Percentiles rank a stretch among this genome's conserved stretches.
Conservation (phyloP, 1,140 invertebrate genomes). For the Bacillus rossius region DNA sequence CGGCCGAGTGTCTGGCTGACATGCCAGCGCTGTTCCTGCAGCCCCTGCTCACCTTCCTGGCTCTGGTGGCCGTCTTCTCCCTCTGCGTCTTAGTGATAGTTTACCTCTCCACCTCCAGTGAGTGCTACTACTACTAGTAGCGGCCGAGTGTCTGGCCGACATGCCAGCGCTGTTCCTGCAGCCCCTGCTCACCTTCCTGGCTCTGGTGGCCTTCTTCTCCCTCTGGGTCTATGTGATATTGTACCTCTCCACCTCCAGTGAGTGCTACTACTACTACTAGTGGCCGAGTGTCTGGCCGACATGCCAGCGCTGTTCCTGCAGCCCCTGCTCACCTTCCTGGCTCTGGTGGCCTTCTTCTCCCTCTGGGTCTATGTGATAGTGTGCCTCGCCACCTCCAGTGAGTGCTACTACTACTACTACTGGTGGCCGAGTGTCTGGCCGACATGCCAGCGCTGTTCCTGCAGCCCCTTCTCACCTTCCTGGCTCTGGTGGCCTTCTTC, state of each 20-base stretch:
- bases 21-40: conserved; percentile 84
- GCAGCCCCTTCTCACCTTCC: conserved; percentile 82
- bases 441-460: conserved; percentile 80
- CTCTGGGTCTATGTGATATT: conserved; percentile 81
- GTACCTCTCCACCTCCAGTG: conserved; percentile 63
- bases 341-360: conserved; percentile 69
- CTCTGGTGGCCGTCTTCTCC: conserved; percentile 69
- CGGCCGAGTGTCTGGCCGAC: no score
- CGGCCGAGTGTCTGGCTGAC: no score
- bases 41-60: conserved; percentile 78
- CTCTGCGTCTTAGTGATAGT: conserved; percentile 81
- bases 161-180: conserved; percentile 84
- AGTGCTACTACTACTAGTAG: no score
- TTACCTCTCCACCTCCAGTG: conserved; percentile 63
- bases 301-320: conserved; percentile 84
- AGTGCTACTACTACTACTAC: no score
- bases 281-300: no score
- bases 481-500: conserved; percentile 71
- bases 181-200: conserved; percentile 78
- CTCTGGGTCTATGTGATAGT: conserved; percentile 81
- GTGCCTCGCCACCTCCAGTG: conserved; percentile 63
- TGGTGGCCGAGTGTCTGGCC: no score
- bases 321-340: conserved; percentile 78
- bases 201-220: conserved; percentile 69
- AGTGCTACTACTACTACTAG: no score